Evolutionary conservation across 2,888 invertebrate species (phyloP), one percentile per base, ranked within the genome.

Genomic region (Eupithecia pulchellata): DNA sequence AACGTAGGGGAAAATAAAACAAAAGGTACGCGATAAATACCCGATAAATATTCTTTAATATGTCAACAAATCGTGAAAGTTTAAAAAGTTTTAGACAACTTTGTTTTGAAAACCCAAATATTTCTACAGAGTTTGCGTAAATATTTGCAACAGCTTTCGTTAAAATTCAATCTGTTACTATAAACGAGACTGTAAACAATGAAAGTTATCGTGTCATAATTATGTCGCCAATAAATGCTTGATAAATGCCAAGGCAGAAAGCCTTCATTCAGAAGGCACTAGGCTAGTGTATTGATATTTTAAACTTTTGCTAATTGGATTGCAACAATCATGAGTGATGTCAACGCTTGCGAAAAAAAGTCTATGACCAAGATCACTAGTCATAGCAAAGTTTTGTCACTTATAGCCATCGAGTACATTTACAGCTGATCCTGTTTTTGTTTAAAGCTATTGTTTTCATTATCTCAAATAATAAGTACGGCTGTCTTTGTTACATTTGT

Each of bases 161-260:
- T 64, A 55, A 29, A 57, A 60, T 66, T 63, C 14, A 62, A 68
- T 32, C 34, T 30, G 57, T 60, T 60, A 27, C 30, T 20, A 66
- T 61, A 71, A 71, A 68, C 64, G 29, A 39, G 64, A 64, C 60
- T 64, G 61, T 71, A 68, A 72, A 68, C 68, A 72, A 72, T 72
- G 52, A 72, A 58, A 72, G 13, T 69, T 72, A 72, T 78, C 73
- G 71, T 75, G 75, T 66, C 74, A 77, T 71, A 72, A 68, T 71
- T 67, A 71, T 77, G 70, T 74, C 75, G 72, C 32, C 72, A 52
- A 66, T 71, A 78, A 75, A 77, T 72, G 73, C 30, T 61, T 62
- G 73, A 74, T 75, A 78, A 77, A 77, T 77, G 75, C 75, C 77
- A 78, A 77, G 78, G 76, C 34, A 66, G 63, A n/a, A n/a, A n/a